Percentiles rank a stretch among this genome's conserved stretches.
These are phyloP conservation scores for Megalopta genalis DNA, from an alignment of 1,140 invertebrate genomes.

Conservation along the genomic window DNA sequence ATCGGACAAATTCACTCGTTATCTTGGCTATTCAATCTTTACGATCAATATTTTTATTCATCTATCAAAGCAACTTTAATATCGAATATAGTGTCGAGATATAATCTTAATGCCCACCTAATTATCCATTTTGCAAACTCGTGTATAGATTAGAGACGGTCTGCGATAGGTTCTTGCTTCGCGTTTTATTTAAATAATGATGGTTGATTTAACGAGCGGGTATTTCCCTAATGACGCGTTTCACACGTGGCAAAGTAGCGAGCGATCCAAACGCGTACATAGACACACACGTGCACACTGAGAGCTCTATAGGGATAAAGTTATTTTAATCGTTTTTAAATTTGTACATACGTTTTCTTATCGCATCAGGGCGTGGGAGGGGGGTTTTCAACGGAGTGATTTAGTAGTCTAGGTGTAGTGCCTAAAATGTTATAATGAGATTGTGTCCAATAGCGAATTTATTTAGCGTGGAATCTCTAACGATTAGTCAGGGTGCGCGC, in stretches of 20 bases:
- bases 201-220: too few relatives aligned
- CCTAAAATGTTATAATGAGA: slow-evolving; percentile 66
- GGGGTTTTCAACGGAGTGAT: slow-evolving; percentile 42
- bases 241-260: too few relatives aligned
- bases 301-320: slow-evolving; percentile 27
- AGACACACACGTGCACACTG: not conserved
- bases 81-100: too few relatives aligned
- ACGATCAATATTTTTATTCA: too few relatives aligned
- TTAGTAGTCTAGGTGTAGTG: slow-evolving; percentile 74
- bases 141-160: not conserved
- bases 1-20: too few relatives aligned
- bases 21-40: too few relatives aligned
- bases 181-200: not conserved
- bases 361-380: slow-evolving; percentile 45
- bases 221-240: not conserved
- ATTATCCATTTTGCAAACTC: not conserved
- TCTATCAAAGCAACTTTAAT: too few relatives aligned
- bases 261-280: not conserved
- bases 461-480: slow-evolving; percentile 55
- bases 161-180: slow-evolving; percentile 16
- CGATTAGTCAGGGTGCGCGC: slow-evolving; percentile 8
- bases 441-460: slow-evolving; percentile 62
- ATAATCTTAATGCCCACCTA: not conserved
- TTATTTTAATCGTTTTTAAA: slow-evolving; percentile 59
- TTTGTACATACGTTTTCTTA: slow-evolving; percentile 69